phyloP scores from a whole-genome alignment of 1,140 invertebrate genomes.

The Cydia strobilella region DNA sequence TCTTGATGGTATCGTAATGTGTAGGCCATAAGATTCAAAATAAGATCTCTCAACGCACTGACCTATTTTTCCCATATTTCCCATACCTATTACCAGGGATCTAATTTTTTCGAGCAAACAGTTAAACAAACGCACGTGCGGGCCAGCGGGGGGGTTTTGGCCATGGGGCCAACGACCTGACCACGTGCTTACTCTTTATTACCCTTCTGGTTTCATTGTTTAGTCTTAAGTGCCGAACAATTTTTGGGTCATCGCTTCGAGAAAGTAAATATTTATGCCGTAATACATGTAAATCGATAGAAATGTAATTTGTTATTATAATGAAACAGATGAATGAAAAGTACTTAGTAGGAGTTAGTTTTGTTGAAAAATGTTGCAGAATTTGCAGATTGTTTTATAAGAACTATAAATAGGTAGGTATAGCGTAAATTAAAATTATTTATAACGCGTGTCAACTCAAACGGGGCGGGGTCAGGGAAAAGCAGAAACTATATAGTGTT shows the following conservation, averaged over 20 bases:
- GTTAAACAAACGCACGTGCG: slow-evolving; percentile 31
- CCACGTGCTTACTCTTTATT: slow-evolving; percentile 38
- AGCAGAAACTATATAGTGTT: no score
- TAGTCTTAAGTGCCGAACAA: slow-evolving; percentile 18
- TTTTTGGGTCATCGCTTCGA: slow-evolving; percentile 44
- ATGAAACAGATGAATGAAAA: not conserved
- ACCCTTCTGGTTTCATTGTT: slow-evolving; percentile 29
- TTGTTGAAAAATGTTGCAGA: no score
- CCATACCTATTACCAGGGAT: slow-evolving; percentile 14
- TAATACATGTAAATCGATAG: slow-evolving; percentile 10
- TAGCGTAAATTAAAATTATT: no score
- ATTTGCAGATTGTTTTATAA: no score
- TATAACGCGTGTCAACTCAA: no score
- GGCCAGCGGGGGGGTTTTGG: slow-evolving; percentile 23
- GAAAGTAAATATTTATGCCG: slow-evolving; percentile 27
- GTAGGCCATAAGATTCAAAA: slow-evolving; percentile 6
- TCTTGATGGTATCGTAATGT: not conserved
- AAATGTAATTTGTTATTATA: not conserved
- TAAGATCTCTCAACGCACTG: not conserved
- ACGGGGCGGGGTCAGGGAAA: no score
- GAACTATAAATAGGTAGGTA: no score
- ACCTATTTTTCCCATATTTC: slow-evolving; percentile 11
- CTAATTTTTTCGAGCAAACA: slow-evolving; percentile 22
- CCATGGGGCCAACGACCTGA: slow-evolving; percentile 40
- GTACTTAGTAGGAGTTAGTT: not conserved